phyloP scores from a whole-genome alignment of 1,140 invertebrate genomes.

The Yoshiicerus persimilis region DNA sequence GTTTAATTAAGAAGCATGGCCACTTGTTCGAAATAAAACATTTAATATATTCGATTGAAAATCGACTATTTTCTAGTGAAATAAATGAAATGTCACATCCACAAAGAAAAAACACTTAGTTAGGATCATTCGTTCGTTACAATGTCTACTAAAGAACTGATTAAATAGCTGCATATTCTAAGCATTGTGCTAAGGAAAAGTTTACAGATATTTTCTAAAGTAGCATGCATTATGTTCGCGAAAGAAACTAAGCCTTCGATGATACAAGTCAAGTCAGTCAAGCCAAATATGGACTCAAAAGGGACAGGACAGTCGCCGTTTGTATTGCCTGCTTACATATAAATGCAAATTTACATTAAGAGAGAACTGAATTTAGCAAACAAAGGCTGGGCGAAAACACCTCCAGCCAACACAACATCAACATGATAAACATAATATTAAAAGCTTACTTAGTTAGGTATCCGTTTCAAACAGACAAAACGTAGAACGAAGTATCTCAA shows the following conservation, averaged over 20 bases:
- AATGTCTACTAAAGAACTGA: background rate
- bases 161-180: background rate
- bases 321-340: background rate
- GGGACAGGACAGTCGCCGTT: background rate
- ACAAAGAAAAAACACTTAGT: background rate
- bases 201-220: background rate
- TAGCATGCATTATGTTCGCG: background rate
- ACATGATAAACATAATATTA: background rate
- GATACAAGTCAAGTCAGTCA: background rate
- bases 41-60: background rate
- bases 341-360: background rate
- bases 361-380: background rate
- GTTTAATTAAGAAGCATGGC: background rate
- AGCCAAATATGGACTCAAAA: conserved; percentile 11
- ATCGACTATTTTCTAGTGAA: background rate
- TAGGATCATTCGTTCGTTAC: background rate
- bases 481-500: too few relatives aligned
- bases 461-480: background rate
- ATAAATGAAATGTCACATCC: background rate
- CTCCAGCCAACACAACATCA: background rate
- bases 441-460: background rate
- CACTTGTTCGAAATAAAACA: background rate
- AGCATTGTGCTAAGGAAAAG: background rate
- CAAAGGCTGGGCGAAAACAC: background rate
- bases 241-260: background rate